Evolutionary conservation across 2,113 vertebrate genomes (phyloP).

Genomic region (Oplegnathus fasciatus): DNA sequence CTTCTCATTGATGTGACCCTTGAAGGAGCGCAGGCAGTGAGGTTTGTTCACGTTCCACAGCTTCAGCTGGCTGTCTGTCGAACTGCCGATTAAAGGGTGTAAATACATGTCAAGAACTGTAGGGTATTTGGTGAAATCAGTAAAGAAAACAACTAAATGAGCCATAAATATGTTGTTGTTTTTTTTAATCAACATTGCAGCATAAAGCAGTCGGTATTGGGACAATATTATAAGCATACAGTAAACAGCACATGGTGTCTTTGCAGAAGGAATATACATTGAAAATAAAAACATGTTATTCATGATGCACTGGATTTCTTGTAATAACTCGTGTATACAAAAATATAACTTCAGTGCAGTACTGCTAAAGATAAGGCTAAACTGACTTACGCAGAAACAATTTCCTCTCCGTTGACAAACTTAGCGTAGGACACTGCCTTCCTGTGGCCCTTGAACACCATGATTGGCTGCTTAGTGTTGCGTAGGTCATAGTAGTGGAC

Average conservation of each 20-base stretch:
- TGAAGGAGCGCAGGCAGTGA: conserved; percentile 98
- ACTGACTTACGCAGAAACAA: conserved; percentile 97
- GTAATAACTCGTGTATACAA: not conserved
- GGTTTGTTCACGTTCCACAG: conserved; percentile 99
- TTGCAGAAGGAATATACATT: not conserved
- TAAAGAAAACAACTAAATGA: not conserved
- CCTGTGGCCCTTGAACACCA: conserved; percentile 99
- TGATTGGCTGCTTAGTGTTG: conserved; percentile 99
- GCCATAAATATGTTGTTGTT: not conserved
- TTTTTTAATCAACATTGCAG: not conserved
- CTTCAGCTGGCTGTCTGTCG: conserved; percentile 98
- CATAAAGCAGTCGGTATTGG: not conserved
- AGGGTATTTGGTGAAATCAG: not conserved
- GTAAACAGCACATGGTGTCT: not conserved
- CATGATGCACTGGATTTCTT: not conserved
- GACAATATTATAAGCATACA: not conserved
- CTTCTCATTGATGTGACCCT: conserved; percentile 99
- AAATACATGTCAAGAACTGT: not conserved
- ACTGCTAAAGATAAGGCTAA: not conserved
- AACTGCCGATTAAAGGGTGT: conserved; percentile 81
- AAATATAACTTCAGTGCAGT: not conserved
- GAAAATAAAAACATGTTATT: not conserved
- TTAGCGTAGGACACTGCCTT: conserved; percentile 99
- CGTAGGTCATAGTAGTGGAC: conserved; percentile 99
- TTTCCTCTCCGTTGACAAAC: conserved; percentile 98